Percentiles rank a stretch among this genome's conserved stretches.
These are phyloP conservation scores for Drosophila histrio DNA, from an alignment of 2,888 invertebrate species.

Conservation along the genomic window DNA sequence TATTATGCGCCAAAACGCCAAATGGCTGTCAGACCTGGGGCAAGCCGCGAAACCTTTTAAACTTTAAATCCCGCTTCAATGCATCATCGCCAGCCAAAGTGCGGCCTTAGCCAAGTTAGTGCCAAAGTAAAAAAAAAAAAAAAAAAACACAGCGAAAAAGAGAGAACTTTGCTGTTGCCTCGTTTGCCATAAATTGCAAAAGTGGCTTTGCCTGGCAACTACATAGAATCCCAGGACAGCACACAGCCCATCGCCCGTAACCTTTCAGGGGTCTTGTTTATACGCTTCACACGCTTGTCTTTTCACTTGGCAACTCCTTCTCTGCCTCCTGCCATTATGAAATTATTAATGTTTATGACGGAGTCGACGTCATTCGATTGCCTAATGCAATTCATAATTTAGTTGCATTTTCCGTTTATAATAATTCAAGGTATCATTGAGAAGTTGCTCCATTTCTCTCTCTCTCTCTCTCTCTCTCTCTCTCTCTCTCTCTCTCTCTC, in stretches of 20 bases:
- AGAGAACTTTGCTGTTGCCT: constrained; percentile 57
- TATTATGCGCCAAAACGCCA: constrained; percentile 79
- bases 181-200: constrained; percentile 70
- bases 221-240: constrained; percentile 30
- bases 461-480: not conserved
- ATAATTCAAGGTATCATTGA: constrained; percentile 55
- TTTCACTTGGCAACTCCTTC: constrained; percentile 34
- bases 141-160: not conserved
- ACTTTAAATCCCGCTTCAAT: constrained; percentile 77
- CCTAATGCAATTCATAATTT: constrained; percentile 67
- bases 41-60: constrained; percentile 75
- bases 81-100: constrained; percentile 64
- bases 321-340: constrained; percentile 52
- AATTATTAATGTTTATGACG: constrained; percentile 70
- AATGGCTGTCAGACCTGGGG: constrained; percentile 68
- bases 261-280: constrained; percentile 63
- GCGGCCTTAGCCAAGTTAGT: constrained; percentile 46
- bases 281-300: constrained; percentile 75
- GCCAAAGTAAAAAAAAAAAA: constrained; percentile 45
- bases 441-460: not conserved
- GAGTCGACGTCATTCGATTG: constrained; percentile 45
- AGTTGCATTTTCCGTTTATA: constrained; percentile 57
- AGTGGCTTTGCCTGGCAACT: constrained; percentile 65
- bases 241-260: constrained; percentile 20
- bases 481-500: not conserved